These are phyloP conservation scores for Leuciscus waleckii DNA, from an alignment of 2,797 vertebrate genomes.

Conservation along the genomic window DNA sequence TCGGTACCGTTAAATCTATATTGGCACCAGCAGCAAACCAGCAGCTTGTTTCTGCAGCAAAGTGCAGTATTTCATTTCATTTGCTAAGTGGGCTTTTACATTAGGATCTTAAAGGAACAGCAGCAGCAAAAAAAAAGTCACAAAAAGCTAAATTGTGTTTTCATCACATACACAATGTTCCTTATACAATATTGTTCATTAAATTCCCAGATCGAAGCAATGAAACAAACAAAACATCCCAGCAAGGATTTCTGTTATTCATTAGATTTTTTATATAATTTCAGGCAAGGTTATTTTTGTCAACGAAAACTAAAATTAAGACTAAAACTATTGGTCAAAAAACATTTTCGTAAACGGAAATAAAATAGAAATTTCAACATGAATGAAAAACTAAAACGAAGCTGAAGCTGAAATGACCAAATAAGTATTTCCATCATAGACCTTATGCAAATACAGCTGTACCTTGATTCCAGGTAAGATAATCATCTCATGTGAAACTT, in stretches of 20 bases:
- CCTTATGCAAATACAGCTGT: too few relatives aligned
- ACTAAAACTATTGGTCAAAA: too few relatives aligned
- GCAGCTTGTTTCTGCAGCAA: neutral
- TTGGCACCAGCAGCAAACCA: neutral
- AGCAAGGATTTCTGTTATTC: conserved; percentile 22
- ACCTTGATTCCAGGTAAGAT: too few relatives aligned
- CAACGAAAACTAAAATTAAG: too few relatives aligned
- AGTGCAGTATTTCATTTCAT: neutral
- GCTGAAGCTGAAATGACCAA: too few relatives aligned
- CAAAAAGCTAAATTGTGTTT: too few relatives aligned
- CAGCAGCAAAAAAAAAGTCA: neutral
- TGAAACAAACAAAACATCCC: neutral
- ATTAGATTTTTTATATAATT: conserved; percentile 55
- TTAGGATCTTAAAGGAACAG: neutral
- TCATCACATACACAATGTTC: too few relatives aligned
- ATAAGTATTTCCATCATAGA: too few relatives aligned
- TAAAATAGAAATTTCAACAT: too few relatives aligned
- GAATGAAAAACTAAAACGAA: too few relatives aligned
- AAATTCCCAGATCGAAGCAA: neutral
- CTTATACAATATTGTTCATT: neutral
- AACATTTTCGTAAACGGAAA: too few relatives aligned
- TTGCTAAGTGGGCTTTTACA: neutral
- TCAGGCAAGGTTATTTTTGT: neutral
- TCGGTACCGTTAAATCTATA: neutral
- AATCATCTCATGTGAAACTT: too few relatives aligned